Base-by-base conservation (phyloP, 2,797 vertebrate species). In the Gorsachius magnificus region DNA sequence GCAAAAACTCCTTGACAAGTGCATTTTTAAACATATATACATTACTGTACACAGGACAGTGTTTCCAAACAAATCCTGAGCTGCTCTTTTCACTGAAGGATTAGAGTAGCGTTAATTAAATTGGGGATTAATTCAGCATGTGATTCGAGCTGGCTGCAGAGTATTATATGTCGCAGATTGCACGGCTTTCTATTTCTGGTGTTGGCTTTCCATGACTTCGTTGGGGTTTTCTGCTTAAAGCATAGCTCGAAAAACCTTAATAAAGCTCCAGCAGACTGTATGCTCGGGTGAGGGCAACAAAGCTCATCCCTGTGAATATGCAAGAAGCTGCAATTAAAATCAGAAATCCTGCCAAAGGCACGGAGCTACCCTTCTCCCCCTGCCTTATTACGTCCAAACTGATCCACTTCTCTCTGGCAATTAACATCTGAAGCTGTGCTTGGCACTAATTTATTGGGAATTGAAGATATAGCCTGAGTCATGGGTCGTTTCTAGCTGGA, bases 21-120 rank as follows among this genome's bases (percentile, higher is more conserved):
- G 54, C 16, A 19, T 58, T 90, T 92, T 24, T 2, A 29, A 35
- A 61, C 3, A 41, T 43, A 66, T 22, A 50, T 5, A 53, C 9
- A 12, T 19, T 21, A 20, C 46, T 31, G 72, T 38, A 13, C 26
- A 17, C 56, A 60, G 64, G 48, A 26, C 3, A 4, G 36, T 56
- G 53, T 54, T 69, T 76, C 77, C 61, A 77, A 71, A 65, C 82
- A 89, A 93, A 88, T 51, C 64, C 75, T 0, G 7, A 83, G 68
- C 70, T 95, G 87, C 57, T 95, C 94, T 92, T 95, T 94, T 78
- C 65, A n/a, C 35, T 15, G 76, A 46, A 72, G 83, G 93, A 93
- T 94, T 90, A 87, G 38, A 54, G 82, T 3, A 69, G 68, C 12
- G 29, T 86, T 90, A 92, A 93, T 92, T 85, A 88, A 95, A 93